Evolutionary conservation across 2,888 invertebrate genomes (phyloP).

Genomic region (Hetaerina titia): DNA sequence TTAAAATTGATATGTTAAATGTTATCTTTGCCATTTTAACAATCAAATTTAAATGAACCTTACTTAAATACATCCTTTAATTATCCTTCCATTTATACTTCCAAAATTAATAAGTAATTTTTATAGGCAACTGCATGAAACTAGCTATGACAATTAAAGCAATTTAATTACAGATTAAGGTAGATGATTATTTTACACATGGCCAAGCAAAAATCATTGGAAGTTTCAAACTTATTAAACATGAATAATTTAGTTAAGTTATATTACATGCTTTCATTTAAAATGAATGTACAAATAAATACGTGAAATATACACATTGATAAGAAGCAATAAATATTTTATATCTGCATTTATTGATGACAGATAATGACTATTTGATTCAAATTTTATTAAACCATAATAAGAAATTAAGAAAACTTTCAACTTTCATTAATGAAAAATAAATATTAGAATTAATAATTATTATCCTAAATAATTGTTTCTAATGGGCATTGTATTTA

Average conservation of each 20-base stretch:
- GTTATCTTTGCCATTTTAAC: slow-evolving; percentile 45
- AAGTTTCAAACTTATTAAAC: slow-evolving; percentile 26
- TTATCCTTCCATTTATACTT: neutral
- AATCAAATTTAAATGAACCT: slow-evolving; percentile 36
- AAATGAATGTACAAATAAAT: slow-evolving; percentile 60
- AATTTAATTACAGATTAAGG: neutral
- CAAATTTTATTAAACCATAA: neutral
- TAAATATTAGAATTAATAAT: neutral
- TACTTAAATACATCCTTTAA: neutral
- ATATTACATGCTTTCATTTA: neutral
- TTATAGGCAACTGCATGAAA: slow-evolving; percentile 37
- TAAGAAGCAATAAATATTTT: slow-evolving; percentile 56
- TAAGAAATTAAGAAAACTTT: neutral
- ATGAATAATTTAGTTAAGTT: slow-evolving; percentile 28
- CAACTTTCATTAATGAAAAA: neutral
- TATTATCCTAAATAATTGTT: neutral
- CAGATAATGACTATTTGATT: slow-evolving; percentile 23
- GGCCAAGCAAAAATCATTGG: neutral
- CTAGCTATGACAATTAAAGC: slow-evolving; percentile 37
- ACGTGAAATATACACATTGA: slow-evolving; percentile 25
- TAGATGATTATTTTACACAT: slow-evolving; percentile 19
- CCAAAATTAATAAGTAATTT: slow-evolving; percentile 13
- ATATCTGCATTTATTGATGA: neutral
- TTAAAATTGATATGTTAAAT: slow-evolving; percentile 62
- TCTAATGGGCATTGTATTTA: neutral